Conservation (phyloP, 2,113 vertebrate genomes). For the Falco punctatus region DNA sequence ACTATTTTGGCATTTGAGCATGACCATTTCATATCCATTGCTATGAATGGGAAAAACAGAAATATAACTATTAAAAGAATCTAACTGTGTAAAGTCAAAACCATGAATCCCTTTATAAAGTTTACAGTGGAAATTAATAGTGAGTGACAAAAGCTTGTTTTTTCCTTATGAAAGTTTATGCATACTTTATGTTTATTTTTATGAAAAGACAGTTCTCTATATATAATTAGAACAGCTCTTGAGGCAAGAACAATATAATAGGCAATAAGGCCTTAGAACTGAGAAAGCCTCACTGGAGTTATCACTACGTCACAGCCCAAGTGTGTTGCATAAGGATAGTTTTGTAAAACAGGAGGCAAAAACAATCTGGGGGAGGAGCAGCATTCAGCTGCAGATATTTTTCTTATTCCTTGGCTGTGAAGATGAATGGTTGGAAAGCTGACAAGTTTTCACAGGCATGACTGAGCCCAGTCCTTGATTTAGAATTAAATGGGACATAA, state of each 20-base stretch:
- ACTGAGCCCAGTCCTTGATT: constrained; percentile 38
- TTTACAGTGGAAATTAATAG: neutral
- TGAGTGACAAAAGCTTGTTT: constrained; percentile 13
- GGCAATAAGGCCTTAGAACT: constrained; percentile 35
- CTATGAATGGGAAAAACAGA: neutral
- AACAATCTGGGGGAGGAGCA: neutral
- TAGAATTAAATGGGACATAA: constrained; percentile 31
- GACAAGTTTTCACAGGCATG: constrained; percentile 42
- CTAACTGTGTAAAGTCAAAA: neutral
- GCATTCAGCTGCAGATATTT: constrained; percentile 7
- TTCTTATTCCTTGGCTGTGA: constrained; percentile 11
- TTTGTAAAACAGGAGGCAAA: constrained; percentile 42
- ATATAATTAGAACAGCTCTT: constrained; percentile 56
- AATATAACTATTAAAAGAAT: neutral
- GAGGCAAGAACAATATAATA: constrained; percentile 44
- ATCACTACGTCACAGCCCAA: neutral
- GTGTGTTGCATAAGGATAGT: neutral
- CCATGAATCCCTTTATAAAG: neutral
- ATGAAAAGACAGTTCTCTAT: constrained; percentile 23
- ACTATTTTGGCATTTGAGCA: neutral
- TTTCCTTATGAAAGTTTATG: neutral
- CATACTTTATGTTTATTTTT: constrained; percentile 35
- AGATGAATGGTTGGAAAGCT: constrained; percentile 41
- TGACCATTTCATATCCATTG: neutral
- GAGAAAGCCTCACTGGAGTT: constrained; percentile 29